Base-by-base conservation (phyloP, 2,797 vertebrate species). In the Manis crassicaudata region DNA sequence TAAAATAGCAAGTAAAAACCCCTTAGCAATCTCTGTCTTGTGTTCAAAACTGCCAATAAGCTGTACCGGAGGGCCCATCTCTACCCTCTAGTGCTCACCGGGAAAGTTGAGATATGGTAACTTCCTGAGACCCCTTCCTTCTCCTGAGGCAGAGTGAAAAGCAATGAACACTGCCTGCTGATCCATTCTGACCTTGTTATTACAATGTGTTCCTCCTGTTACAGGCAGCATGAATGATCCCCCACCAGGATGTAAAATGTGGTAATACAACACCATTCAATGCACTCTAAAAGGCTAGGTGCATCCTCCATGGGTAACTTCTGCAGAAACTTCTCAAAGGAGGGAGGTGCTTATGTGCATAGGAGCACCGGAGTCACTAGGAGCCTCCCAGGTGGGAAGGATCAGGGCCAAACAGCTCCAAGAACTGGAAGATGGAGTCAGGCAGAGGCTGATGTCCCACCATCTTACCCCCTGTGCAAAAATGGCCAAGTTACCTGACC, bases 21-120 rank as follows among this genome's bases (percentile, higher is more conserved):
- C 62, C 65, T 77, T 32, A 37, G 23, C 56, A 54, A 80, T 37
- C 43, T 84, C 60, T 65, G 65, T 37, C 56, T 90, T 70, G 67
- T 79, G 63, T n/a, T 73, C 50, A 88, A 76, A 88, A 90, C 54
- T 27, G 18, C 81, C 67, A 81, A 77, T 2, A 18, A 62, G 65
- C 56, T 40, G 0, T 16, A 62, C 23, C 7, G 1, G 18, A 91
- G 40, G 17, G 21, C 21, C 17, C 58, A 3, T n/a, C 21, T 25
- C 12, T 21, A 75, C 12, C 63, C 65, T 58, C 13, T 3, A 25
- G 0, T 21, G 29, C 35, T 58, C 35, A 56, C 50, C 52, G 3
- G 5, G 9, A 80, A 67, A 68, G 40, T 7, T 75, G 21, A 62
- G n/a, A 52, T 4, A 3, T 20, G 20, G 29, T 60, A 10, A 68